Base-by-base conservation (phyloP, 2,113 vertebrate genomes). In the Sphaerodactylus townsendi region DNA sequence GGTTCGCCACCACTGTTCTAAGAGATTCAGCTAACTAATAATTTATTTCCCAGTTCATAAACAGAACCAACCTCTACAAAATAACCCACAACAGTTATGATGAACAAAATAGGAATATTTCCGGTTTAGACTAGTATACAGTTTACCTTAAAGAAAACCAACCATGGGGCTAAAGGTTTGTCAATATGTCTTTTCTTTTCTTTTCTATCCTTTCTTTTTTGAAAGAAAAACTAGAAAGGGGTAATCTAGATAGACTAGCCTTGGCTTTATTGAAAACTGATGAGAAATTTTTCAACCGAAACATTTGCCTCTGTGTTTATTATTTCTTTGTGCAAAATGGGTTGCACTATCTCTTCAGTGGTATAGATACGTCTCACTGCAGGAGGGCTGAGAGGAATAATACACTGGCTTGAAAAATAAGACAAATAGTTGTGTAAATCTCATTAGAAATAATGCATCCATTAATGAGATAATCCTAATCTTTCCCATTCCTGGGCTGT, bases 401-500 rank as follows among this genome's bases (percentile, higher is more conserved):
- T 81, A 39, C 1, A 81, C 17, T 77, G 35, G 28, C 28, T 64
- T 82, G 50, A 81, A 90, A 85, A 91, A 17, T 77, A 71, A 91
- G 77, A 74, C 10, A 90, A 82, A 91, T 35, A 89, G 35, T 86
- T 30, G 37, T 83, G 56, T 75, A 83, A 77, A 88, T 87, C 13
- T 89, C 72, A 87, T 79, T 46, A 92, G 21, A 85, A 91, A 82
- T 73, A 82, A 82, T 62, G 5, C 2, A 84, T 65, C 2, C 19
- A 91, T 89, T 93, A 84, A 85, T 83, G 25, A 81, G 14, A 86
- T 84, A 90, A 88, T 90, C 79, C 25, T 88, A 37, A 84, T 72
- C 0, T 90, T 94, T 90, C 66, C 53, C 6, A 82, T 28, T 81
- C 74, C 59, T 28, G 79, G 30, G 17, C 2, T 80, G 86, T 81